Base-by-base conservation (phyloP, 2,113 vertebrate genomes). In the Tonatia bakeri region DNA sequence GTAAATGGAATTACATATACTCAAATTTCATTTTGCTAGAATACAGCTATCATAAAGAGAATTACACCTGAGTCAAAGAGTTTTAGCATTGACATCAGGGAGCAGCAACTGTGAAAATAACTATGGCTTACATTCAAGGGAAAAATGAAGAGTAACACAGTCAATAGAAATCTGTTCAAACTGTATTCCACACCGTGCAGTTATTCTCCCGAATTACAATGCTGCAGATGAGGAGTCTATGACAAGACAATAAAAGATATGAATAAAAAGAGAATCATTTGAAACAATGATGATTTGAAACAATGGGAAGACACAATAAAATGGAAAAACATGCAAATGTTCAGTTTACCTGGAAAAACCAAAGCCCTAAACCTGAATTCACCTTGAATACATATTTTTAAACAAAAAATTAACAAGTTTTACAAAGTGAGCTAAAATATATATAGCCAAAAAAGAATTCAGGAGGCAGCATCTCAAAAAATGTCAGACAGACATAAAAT, bases 91-190 rank as follows among this genome's bases (percentile, higher is more conserved):
- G 64, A 28, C 16, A 84, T 69, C 7, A 80, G 33, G 65, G 20
- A 77, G 31, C 33, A 88, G 33, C 61, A 89, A 76, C 31, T 80
- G 5, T 50, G 45, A 40, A 87, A 89, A 85, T 50, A 96, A 86
- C 43, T 36, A 90, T 54, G 40, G 36, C 69, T 36, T 86, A 77
- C 38, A 69, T 91, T 76, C 38, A 77, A 92, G 20, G n/a, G 82
- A 75, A 94, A 96, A 83, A 33, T 64, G 40, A 86, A 95, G 26
- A 80, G 87, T 16, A 91, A 61, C 6, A 64, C 4, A 87, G 33
- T 64, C 38, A 89, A 87, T 24, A 93, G 1, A 64, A 92, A 87
- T 87, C 50, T 93, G 96, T 90, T 73, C 79, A 97, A 93, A 93
- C 38, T 94, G 19, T 76, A 93, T 89, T 85, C 38, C 87, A 94